Evolutionary conservation across 2,888 invertebrate species (phyloP).

Genomic region (Tyria jacobaeae): DNA sequence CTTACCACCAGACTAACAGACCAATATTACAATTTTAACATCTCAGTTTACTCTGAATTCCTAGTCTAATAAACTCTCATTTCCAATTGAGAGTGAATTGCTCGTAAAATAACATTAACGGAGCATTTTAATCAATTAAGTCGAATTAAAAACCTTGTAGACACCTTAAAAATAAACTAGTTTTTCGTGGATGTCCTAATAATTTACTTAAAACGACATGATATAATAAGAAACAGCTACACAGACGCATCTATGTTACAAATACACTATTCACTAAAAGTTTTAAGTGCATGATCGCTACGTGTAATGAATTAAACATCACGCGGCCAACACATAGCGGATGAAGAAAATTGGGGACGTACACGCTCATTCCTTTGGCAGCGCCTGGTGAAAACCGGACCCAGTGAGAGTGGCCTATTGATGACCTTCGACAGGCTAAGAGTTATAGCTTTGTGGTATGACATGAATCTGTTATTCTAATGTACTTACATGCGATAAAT

Average conservation of each 20-base stretch:
- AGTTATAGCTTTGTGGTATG: slow-evolving; percentile 6
- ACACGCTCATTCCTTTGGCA: slow-evolving; percentile 38
- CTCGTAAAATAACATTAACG: too few relatives aligned
- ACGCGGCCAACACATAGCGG: slow-evolving; percentile 45
- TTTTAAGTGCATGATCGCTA: neutral
- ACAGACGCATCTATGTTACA: neutral
- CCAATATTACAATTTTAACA: too few relatives aligned
- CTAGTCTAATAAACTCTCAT: too few relatives aligned
- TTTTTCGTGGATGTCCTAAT: neutral
- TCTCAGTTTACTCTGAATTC: too few relatives aligned
- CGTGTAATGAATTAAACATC: slow-evolving; percentile 55
- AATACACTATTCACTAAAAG: neutral
- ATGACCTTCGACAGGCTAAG: slow-evolving; percentile 15
- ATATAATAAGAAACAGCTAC: neutral
- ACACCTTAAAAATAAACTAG: too few relatives aligned
- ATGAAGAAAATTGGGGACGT: slow-evolving; percentile 37
- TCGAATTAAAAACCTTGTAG: too few relatives aligned
- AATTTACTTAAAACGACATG: neutral
- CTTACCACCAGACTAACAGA: too few relatives aligned
- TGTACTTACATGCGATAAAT: neutral
- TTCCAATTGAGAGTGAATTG: too few relatives aligned
- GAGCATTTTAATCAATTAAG: too few relatives aligned
- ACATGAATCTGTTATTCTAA: neutral
- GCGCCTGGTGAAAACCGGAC: slow-evolving; percentile 50
- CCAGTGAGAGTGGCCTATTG: slow-evolving; percentile 9